Evolutionary conservation across 2,888 invertebrate species (phyloP).

Genomic region (Agrilus cyanescens): DNA sequence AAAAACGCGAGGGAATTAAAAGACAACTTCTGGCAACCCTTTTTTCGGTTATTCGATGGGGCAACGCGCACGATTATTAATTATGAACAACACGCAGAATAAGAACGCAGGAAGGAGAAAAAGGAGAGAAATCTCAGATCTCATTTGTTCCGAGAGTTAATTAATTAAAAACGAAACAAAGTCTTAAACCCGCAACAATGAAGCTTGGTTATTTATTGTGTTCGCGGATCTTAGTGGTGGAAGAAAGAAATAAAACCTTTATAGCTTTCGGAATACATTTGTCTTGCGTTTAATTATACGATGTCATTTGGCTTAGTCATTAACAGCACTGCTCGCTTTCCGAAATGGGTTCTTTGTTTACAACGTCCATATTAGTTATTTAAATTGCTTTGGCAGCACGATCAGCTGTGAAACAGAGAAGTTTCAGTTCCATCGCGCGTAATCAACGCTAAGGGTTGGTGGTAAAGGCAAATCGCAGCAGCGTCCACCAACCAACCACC

Average conservation of each 20-base stretch:
- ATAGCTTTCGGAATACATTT: slow-evolving; percentile 19
- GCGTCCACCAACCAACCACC: too few species aligned
- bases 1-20: slow-evolving; percentile 15
- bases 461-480: too few species aligned
- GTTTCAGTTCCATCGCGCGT: too few species aligned
- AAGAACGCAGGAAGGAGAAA: slow-evolving; percentile 15
- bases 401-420: too few species aligned
- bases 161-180: slow-evolving; percentile 32
- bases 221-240: slow-evolving; percentile 1
- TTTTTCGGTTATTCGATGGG: slow-evolving; percentile 8
- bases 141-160: slow-evolving; percentile 33
- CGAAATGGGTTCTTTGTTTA: too few species aligned
- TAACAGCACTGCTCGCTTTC: not conserved
- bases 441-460: too few species aligned
- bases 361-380: too few species aligned
- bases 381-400: too few species aligned
- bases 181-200: slow-evolving; percentile 17
- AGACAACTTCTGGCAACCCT: slow-evolving; percentile 16
- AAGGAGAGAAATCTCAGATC: slow-evolving; percentile 29
- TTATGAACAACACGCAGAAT: slow-evolving; percentile 24
- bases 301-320: slow-evolving; percentile 21
- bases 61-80: slow-evolving; percentile 26
- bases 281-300: slow-evolving; percentile 26
- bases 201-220: slow-evolving; percentile 3
- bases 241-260: slow-evolving; percentile 17